Conservation (phyloP, 2,888 invertebrate species). For the Lypha dubia region DNA sequence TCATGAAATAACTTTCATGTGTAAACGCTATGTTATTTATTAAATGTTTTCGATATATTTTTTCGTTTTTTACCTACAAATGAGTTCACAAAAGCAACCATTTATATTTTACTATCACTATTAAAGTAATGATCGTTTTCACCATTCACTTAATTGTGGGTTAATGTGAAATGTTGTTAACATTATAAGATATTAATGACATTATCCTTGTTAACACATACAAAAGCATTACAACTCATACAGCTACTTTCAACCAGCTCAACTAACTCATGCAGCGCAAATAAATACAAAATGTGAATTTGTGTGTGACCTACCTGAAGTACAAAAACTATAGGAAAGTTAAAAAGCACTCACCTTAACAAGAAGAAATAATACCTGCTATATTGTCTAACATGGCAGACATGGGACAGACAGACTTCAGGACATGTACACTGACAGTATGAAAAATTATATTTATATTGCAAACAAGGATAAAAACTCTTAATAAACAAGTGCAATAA, state of each 20-base stretch:
- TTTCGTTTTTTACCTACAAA: too few relatives aligned
- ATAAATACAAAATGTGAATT: neutral
- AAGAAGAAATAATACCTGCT: neutral
- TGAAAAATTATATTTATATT: conserved; percentile 51
- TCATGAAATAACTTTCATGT: too few relatives aligned
- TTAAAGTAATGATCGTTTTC: conserved; percentile 15
- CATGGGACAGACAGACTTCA: conserved; percentile 34
- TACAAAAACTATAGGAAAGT: neutral
- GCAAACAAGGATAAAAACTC: neutral
- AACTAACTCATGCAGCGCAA: neutral
- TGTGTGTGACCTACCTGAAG: neutral
- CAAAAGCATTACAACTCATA: conserved; percentile 25
- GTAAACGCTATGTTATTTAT: too few relatives aligned
- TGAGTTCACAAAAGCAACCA: neutral
- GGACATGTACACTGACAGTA: conserved; percentile 45
- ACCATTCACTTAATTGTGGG: conserved; percentile 68
- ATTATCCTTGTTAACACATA: conserved; percentile 68
- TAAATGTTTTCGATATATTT: too few relatives aligned
- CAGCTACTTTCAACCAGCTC: neutral
- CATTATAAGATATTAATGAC: conserved; percentile 73
- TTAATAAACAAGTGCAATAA: conserved; percentile 16
- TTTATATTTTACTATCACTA: conserved; percentile 13
- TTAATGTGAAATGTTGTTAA: conserved; percentile 73
- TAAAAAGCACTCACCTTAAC: neutral
- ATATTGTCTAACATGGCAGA: neutral